These are phyloP conservation scores for Dioctria linearis DNA, from an alignment of 2,888 invertebrate species.

Conservation along the genomic window DNA sequence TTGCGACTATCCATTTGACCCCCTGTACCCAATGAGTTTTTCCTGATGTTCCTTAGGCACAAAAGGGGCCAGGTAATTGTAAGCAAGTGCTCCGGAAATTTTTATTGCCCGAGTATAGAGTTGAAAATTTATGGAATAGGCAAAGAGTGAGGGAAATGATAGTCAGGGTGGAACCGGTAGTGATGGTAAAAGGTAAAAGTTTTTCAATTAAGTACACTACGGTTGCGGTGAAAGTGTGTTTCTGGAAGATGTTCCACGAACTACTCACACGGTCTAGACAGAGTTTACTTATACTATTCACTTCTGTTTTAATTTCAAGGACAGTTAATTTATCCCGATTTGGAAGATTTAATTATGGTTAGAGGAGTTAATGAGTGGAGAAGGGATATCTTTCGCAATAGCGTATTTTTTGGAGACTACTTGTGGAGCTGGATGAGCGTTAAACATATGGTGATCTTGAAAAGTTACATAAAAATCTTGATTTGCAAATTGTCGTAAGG, in stretches of 20 bases:
- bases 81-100: slow-evolving; percentile 47
- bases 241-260: slow-evolving; percentile 12
- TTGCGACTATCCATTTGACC: slow-evolving; percentile 16
- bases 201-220: slow-evolving; percentile 44
- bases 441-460: no score
- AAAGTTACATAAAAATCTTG: no score
- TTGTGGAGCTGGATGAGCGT: no score
- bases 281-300: slow-evolving; percentile 21
- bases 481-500: no score
- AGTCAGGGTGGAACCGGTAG: neutral
- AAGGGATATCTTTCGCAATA: no score
- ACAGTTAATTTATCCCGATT: slow-evolving; percentile 48
- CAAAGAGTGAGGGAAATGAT: neutral
- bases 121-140: slow-evolving; percentile 39
- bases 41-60: slow-evolving; percentile 33
- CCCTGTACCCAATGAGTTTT: slow-evolving; percentile 17
- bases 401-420: no score
- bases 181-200: slow-evolving; percentile 17
- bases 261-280: slow-evolving; percentile 27
- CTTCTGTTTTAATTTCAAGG: slow-evolving; percentile 46
- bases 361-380: no score
- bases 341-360: neutral
- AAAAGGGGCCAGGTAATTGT: slow-evolving; percentile 43
- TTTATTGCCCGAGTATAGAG: slow-evolving; percentile 33
- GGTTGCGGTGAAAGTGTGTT: slow-evolving; percentile 30